These are phyloP conservation scores for Danio kyathit DNA, from an alignment of 2,797 vertebrate genomes.

Conservation along the genomic window DNA sequence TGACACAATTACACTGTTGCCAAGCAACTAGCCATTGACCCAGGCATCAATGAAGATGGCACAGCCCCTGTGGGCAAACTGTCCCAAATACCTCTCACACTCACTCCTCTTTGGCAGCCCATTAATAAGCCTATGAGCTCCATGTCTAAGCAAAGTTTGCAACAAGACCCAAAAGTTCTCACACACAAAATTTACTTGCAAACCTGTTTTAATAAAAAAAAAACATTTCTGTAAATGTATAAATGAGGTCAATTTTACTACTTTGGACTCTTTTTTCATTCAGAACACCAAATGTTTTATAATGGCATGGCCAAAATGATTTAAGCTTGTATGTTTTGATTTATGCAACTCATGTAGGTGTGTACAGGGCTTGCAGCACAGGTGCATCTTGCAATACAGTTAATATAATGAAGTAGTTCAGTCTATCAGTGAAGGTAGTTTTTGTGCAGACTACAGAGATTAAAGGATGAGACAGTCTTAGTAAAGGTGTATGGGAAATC, in stretches of 20 bases:
- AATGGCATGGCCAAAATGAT: no score
- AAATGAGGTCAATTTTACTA: no score
- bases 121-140: slow-evolving; percentile 4
- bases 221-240: not conserved
- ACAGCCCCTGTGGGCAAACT: slow-evolving; percentile 63
- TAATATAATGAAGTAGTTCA: not conserved
- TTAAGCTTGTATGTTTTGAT: not conserved
- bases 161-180: not conserved
- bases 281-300: no score
- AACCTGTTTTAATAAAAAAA: not conserved
- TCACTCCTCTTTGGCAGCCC: slow-evolving; percentile 29
- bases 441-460: not conserved
- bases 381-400: not conserved
- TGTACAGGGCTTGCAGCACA: not conserved
- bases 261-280: no score
- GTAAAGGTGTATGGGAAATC: not conserved
- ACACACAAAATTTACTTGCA: not conserved
- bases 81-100: slow-evolving; percentile 63
- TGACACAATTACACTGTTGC: slow-evolving; percentile 64
- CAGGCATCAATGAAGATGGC: slow-evolving; percentile 53
- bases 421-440: not conserved
- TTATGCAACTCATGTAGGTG: not conserved
- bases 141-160: not conserved
- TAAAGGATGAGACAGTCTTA: not conserved
- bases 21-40: slow-evolving; percentile 67